These are phyloP conservation scores for Macropodus opercularis DNA, from an alignment of 2,797 vertebrate genomes.

Conservation along the genomic window DNA sequence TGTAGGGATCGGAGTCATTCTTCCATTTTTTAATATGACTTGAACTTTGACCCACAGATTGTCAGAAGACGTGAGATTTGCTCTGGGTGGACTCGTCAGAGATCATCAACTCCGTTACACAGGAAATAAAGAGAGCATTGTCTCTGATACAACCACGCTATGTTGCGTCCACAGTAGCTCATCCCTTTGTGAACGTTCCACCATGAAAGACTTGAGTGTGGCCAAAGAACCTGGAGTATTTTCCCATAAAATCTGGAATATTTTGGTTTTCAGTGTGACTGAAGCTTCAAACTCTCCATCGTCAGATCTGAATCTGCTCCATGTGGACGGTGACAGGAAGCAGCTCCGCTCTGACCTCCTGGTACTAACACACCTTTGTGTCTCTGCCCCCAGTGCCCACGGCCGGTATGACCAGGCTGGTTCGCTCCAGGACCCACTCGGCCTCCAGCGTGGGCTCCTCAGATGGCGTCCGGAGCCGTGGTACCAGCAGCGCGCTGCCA, in stretches of 20 bases:
- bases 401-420: constrained; percentile 91
- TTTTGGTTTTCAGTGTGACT: constrained; percentile 30
- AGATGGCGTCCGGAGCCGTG: constrained; percentile 85
- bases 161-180: too few relatives aligned
- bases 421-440: constrained; percentile 91
- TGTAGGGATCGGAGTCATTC: too few relatives aligned
- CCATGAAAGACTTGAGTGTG: too few relatives aligned
- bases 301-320: constrained; percentile 49
- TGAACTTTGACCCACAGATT: too few relatives aligned
- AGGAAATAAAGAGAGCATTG: too few relatives aligned
- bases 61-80: too few relatives aligned
- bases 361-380: background rate
- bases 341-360: background rate
- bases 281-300: constrained; percentile 25
- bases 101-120: too few relatives aligned
- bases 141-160: too few relatives aligned
- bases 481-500: constrained; percentile 78
- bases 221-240: too few relatives aligned
- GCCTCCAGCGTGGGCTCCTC: constrained; percentile 89
- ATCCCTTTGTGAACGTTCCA: too few relatives aligned
- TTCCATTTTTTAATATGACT: too few relatives aligned
- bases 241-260: background rate
- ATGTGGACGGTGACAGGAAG: background rate
- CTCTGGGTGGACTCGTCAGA: too few relatives aligned
- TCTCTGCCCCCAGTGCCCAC: constrained; percentile 84